phyloP scores from a whole-genome alignment of 2,797 vertebrate genomes.

The Poeciliopsis presidionis region DNA sequence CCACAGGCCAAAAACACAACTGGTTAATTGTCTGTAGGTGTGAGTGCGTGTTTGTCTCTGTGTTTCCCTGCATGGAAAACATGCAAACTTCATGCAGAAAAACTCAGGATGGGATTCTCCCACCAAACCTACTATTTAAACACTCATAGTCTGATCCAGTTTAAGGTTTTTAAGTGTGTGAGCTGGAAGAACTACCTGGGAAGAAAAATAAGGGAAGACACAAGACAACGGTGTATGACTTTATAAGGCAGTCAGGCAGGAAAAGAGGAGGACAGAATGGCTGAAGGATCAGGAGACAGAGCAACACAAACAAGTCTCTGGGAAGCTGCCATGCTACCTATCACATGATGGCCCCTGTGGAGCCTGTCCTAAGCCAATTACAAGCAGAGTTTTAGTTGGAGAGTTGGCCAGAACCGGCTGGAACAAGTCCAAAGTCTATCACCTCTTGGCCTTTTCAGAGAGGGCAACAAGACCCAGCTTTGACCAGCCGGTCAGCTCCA shows the following conservation, averaged over 20 bases:
- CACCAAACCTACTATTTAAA: background rate
- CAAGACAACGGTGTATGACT: constrained; percentile 19
- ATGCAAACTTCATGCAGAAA: background rate
- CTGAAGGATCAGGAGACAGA: constrained; percentile 59
- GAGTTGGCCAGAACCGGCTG: constrained; percentile 71
- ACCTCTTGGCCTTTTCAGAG: constrained; percentile 78
- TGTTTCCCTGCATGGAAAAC: background rate
- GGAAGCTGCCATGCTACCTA: constrained; percentile 74
- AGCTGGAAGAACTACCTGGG: background rate
- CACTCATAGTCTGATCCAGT: background rate
- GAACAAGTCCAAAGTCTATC: constrained; percentile 78
- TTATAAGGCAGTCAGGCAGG: constrained; percentile 23
- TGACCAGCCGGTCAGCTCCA: constrained; percentile 68
- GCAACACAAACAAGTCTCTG: constrained; percentile 72
- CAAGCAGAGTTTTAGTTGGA: constrained; percentile 72
- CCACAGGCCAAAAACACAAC: too few relatives aligned
- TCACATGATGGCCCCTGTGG: constrained; percentile 77
- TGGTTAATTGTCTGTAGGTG: background rate
- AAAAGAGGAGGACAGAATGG: constrained; percentile 53
- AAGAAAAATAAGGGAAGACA: constrained; percentile 15
- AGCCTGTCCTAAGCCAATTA: constrained; percentile 81
- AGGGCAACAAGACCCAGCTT: constrained; percentile 72
- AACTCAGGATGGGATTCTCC: background rate
- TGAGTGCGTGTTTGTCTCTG: background rate
- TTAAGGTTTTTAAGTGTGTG: background rate